Evolutionary conservation across 1,140 invertebrate species (phyloP), one percentile per base, ranked within the genome.

Genomic region (Eupeodes corollae): DNA sequence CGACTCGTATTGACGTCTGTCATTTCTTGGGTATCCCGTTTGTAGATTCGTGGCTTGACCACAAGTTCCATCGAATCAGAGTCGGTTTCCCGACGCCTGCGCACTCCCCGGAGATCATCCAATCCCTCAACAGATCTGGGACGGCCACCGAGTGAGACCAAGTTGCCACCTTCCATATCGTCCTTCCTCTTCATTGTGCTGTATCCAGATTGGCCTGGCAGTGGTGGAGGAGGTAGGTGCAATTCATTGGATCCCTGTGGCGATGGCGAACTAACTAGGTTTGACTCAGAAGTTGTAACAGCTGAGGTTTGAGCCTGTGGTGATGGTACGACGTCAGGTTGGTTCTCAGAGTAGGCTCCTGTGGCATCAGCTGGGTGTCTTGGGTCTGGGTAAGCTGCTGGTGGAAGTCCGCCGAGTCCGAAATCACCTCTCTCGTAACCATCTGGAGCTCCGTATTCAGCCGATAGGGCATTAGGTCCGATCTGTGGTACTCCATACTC

Each of bases 1-100:
- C 89, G 75, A 58, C 86, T 88, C 16, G 90, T 94, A 59, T 90
- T 88, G 1, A 95, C 88, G 61, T 94, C 90, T 14, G 88, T 92
- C 88, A 91, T 91, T 68, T 91, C 87, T 70, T 91, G 87, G 41
- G 88, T 80, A 51, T 86, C 85, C 45, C 87, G 76, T 59, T 88
- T 89, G 73, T 89, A 88, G 42, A 89, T 83, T 55, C 85, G 77
- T 31, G 77, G 76, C 51, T 67, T 68, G 3, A 80, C 74, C 15
- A 82, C 74, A 34, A 82, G 56, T 35, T 76, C 78, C 52, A 82
- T 75, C 8, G 72, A 75, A 42, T 66, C 63, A 16, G 3, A n/a
- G 14, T 35, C 34, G n/a, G 52, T 39, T 51, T 74, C 67, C 59
- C 81, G 72, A 55, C 78, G 70, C 59, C 79, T 73, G 54, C 80